Evolutionary conservation across 2,888 invertebrate genomes (phyloP).

Genomic region (Linnaemya vulpina): DNA sequence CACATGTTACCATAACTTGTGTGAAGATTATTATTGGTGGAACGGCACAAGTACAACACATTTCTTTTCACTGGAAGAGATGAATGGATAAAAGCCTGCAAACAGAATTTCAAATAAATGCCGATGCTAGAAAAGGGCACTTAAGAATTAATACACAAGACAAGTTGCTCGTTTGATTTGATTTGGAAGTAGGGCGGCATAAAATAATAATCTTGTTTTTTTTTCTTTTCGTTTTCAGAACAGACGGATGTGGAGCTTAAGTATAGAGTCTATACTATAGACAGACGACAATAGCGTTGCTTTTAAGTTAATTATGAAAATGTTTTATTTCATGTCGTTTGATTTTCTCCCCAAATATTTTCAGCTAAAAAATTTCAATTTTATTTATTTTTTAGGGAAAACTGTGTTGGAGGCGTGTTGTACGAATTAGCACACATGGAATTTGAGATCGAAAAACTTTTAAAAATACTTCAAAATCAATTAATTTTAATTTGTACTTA

Average conservation of each 20-base stretch:
- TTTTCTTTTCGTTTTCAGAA: conserved; percentile 1
- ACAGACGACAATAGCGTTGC: conserved; percentile 35
- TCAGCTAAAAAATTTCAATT: conserved; percentile 8
- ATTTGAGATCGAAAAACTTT: conserved; percentile 34
- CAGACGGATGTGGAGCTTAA: conserved; percentile 54
- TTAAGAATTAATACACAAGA: conserved; percentile 35
- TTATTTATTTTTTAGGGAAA: conserved; percentile 47
- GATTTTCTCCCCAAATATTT: neutral
- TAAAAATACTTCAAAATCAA: conserved; percentile 60
- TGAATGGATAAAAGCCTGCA: neutral
- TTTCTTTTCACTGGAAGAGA: neutral
- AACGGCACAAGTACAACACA: neutral
- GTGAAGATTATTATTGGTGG: conserved; percentile 58
- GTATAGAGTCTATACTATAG: too few relatives aligned
- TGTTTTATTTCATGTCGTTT: conserved; percentile 16
- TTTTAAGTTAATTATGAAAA: conserved; percentile 48
- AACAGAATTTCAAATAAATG: conserved; percentile 9
- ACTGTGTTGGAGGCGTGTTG: conserved; percentile 45
- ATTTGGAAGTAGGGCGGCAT: conserved; percentile 62
- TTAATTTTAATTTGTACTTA: conserved; percentile 59
- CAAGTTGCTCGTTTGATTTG: conserved; percentile 62
- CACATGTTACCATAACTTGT: conserved; percentile 66
- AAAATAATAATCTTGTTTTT: conserved; percentile 31
- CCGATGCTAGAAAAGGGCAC: conserved; percentile 30
- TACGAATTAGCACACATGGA: conserved; percentile 40